Conservation (phyloP, 1,140 invertebrate genomes). For the Solen grandis region DNA sequence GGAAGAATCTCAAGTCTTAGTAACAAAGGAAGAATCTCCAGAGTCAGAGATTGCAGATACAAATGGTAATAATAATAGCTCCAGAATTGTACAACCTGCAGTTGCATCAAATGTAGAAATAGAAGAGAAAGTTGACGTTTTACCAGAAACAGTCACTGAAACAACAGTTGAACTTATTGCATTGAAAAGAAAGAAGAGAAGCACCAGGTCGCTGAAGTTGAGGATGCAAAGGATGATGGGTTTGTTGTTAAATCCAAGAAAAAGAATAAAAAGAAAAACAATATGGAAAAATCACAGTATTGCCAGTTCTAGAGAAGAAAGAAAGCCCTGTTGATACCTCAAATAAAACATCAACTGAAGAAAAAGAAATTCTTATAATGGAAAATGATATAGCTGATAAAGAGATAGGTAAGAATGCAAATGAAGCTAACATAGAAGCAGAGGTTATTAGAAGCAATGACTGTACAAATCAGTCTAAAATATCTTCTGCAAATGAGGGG, state of each 20-base stretch:
- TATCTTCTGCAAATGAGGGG: background rate
- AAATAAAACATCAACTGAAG: background rate
- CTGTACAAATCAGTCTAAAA: background rate
- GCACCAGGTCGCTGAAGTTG: background rate
- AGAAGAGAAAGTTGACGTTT: background rate
- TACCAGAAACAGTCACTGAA: background rate
- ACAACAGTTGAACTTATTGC: background rate
- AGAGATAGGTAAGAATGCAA: background rate
- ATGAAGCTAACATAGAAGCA: background rate
- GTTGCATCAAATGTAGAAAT: background rate
- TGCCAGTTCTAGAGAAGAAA: background rate
- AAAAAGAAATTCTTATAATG: too few species aligned
- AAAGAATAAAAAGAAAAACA: background rate
- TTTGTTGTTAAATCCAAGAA: background rate
- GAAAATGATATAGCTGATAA: too few species aligned
- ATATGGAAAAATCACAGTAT: background rate
- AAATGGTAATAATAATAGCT: background rate
- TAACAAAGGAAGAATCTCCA: background rate
- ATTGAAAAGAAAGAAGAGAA: background rate
- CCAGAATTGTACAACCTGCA: background rate
- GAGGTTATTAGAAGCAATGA: background rate
- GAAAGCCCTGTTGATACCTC: background rate
- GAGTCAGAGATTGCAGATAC: background rate
- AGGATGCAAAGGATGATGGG: too few species aligned
- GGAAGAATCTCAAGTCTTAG: background rate